Conservation (phyloP, 2,113 vertebrate genomes). For the Candoia aspera region DNA sequence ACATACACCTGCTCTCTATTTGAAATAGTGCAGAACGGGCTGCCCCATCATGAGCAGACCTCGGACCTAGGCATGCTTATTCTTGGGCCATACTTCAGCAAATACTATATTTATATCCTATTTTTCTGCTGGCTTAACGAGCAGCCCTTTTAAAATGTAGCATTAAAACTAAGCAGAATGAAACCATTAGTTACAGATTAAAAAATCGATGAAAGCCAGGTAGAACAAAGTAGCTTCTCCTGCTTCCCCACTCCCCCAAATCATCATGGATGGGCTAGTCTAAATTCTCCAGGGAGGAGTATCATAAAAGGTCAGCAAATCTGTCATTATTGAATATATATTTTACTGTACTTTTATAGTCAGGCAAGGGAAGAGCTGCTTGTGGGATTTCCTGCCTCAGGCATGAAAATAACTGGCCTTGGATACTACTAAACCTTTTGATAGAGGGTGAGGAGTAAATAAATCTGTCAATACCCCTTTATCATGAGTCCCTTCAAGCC, state of each 20-base stretch:
- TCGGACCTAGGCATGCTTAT: neutral
- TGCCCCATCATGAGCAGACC: neutral
- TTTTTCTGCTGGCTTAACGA: neutral
- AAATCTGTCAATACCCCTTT: neutral
- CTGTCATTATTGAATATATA: neutral
- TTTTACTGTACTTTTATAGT: constrained; percentile 6
- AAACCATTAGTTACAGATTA: neutral
- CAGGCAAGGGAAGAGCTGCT: neutral
- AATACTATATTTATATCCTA: neutral
- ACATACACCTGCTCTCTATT: neutral
- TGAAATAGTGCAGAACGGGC: neutral
- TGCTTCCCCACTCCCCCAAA: neutral
- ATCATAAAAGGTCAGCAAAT: neutral
- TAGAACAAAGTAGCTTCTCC: neutral
- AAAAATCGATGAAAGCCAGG: neutral
- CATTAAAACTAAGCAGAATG: neutral
- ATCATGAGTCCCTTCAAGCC: neutral
- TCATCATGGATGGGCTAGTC: neutral
- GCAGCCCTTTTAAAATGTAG: neutral
- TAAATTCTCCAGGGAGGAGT: neutral
- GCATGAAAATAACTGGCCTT: neutral
- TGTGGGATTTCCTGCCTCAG: neutral
- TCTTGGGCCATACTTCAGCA: neutral
- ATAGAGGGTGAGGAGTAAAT: neutral
- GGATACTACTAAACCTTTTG: neutral